A percentile compares a stretch with the other conserved stretches of the same genome.
These are phyloP conservation scores for Nebria brevicollis DNA, from an alignment of 2,888 invertebrate species.

Conservation along the genomic window DNA sequence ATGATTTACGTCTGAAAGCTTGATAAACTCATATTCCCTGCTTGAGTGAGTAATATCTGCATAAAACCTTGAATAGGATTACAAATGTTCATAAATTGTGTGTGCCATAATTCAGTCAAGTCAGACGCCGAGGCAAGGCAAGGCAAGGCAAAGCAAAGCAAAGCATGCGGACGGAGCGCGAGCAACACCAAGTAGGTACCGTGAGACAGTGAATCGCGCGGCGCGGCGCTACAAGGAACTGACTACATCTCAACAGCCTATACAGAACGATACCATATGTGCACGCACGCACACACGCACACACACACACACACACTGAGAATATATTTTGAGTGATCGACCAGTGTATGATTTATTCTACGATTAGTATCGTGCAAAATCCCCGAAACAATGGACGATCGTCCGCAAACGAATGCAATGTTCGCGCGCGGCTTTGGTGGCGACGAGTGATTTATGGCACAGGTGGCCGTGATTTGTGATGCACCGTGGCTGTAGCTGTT, in stretches of 20 bases:
- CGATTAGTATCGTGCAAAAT: neutral
- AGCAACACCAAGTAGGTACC: neutral
- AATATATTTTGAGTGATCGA: no score
- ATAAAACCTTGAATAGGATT: conserved; percentile 66
- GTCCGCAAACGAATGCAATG: neutral
- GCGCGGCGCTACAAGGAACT: no score
- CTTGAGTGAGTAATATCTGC: conserved; percentile 66
- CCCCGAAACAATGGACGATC: neutral
- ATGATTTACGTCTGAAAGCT: conserved; percentile 78
- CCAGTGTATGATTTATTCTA: no score
- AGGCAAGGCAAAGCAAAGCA: conserved; percentile 4
- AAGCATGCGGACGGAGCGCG: neutral
- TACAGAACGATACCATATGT: no score
- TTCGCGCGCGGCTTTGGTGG: neutral
- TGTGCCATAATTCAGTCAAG: conserved; percentile 64
- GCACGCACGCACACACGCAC: no score
- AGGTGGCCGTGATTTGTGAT: conserved; percentile 61
- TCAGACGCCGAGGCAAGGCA: conserved; percentile 42
- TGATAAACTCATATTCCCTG: conserved; percentile 66
- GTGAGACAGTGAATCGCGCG: no score
- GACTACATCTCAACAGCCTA: no score
- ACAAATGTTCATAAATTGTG: conserved; percentile 65
- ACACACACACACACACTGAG: no score
- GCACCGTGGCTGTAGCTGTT: conserved; percentile 49
- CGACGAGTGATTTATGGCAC: conserved; percentile 58